Evolutionary conservation across 2,888 invertebrate genomes (phyloP), one percentile per base, ranked within the genome.

Genomic region (Oxystoma pomonae): DNA sequence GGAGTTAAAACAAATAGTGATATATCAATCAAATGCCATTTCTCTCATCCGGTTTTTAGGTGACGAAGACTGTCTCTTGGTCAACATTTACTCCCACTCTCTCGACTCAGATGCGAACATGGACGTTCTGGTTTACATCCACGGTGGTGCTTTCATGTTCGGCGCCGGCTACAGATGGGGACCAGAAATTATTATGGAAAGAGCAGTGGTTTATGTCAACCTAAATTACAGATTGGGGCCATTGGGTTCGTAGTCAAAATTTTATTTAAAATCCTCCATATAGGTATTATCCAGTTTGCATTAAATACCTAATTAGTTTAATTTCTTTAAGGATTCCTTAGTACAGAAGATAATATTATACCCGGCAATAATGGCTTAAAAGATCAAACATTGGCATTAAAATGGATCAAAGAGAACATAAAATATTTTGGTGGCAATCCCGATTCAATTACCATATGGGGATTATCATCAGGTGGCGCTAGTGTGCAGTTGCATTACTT

Each of bases 291-390:
- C n/a, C n/a, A n/a, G n/a, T n/a, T n/a, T n/a, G n/a, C n/a, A n/a
- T n/a, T n/a, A n/a, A n/a, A n/a, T n/a, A n/a, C n/a, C n/a, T n/a
- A n/a, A n/a, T n/a, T n/a, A n/a, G n/a, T n/a, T n/a, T n/a, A n/a
- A n/a, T n/a, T 12, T 35, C 12, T 35, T 35, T 7, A 35, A 35
- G 35, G 35, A 57, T 91, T 92, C 76, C 79, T 91, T 0, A 90
- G 89, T 73, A 90, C 91, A 0, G 90, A 87, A 49, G 90, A 91
- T 69, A 83, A 84, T 0, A 74, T 83, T 0, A 81, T 89, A 0
- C 87, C 91, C 0, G 89, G 89, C 1, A 91, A 91, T 76, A 85
- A 85, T 71, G 91, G 91, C 0, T 74, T 91, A 22, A 90, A 89
- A 73, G 91, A 91, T 81, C 91, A 91, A 79, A 81, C 83, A 20